Percentiles rank a stretch among this genome's conserved stretches.
Conservation (phyloP, 1,140 invertebrate species). For the Teleopsis dalmanni region DNA sequence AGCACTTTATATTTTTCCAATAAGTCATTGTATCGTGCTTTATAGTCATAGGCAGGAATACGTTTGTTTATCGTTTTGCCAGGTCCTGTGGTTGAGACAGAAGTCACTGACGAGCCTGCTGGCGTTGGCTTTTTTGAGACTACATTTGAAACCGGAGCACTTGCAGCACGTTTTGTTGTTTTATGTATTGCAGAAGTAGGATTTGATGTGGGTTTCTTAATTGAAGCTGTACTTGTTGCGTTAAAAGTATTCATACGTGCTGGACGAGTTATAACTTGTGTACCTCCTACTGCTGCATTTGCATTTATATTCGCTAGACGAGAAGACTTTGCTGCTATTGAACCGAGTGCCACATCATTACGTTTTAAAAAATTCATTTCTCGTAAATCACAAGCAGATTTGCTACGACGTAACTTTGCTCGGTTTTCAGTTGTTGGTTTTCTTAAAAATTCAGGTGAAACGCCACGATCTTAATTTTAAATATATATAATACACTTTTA, state of each 20-base stretch:
- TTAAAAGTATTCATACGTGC: not conserved
- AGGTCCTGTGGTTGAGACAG: constrained; percentile 10
- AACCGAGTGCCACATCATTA: constrained; percentile 18
- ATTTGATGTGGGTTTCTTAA: not conserved
- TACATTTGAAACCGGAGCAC: constrained; percentile 7
- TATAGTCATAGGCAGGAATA: constrained; percentile 53
- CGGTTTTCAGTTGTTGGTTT: constrained; percentile 8
- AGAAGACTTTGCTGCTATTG: constrained; percentile 25
- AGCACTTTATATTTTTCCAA: constrained; percentile 52
- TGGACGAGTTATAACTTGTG: no score
- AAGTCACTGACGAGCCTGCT: not conserved
- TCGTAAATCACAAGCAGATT: constrained; percentile 31
- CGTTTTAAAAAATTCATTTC: constrained; percentile 20
- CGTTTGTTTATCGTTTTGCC: constrained; percentile 25
- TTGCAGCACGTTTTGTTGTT: constrained; percentile 2
- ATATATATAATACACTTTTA: not conserved
- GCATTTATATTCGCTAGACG: constrained; percentile 12
- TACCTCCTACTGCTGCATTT: not conserved
- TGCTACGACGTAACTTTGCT: constrained; percentile 30
- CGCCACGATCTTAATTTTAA: constrained; percentile 20
- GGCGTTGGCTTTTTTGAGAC: constrained; percentile 8
- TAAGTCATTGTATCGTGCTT: constrained; percentile 52
- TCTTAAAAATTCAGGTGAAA: constrained; percentile 23
- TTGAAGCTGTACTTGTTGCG: not conserved
- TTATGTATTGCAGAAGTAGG: not conserved